Conservation (phyloP, 2,888 invertebrate genomes). For the Cheilosia impressa region DNA sequence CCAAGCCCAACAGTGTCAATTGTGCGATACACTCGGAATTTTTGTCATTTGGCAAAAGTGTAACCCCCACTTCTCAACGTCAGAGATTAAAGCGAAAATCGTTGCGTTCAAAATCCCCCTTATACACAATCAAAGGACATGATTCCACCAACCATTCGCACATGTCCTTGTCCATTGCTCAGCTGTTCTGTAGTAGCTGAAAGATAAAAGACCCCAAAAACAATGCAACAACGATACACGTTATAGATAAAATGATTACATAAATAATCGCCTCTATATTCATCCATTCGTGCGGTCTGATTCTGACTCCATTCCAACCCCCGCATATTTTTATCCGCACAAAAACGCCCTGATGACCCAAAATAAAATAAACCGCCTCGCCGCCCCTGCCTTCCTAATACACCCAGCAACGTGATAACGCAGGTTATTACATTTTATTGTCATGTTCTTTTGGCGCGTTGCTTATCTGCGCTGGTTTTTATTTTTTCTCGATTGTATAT, state of each 20-base stretch:
- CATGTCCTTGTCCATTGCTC: neutral
- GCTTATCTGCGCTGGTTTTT: slow-evolving; percentile 56
- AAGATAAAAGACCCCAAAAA: slow-evolving; percentile 23
- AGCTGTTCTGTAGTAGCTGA: neutral
- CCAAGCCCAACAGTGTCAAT: no score
- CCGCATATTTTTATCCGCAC: slow-evolving; percentile 48
- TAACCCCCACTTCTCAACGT: no score
- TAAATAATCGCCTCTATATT: slow-evolving; percentile 57
- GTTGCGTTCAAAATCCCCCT: neutral
- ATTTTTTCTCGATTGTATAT: slow-evolving; percentile 31
- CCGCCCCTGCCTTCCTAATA: slow-evolving; percentile 1
- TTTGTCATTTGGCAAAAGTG: no score
- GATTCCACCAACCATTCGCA: neutral
- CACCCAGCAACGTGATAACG: slow-evolving; percentile 61
- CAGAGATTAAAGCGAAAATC: neutral
- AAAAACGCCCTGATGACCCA: slow-evolving; percentile 50
- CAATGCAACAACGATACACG: slow-evolving; percentile 41
- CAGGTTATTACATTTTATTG: slow-evolving; percentile 75
- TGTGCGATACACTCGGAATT: no score
- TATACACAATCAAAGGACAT: neutral
- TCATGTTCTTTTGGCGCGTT: slow-evolving; percentile 66
- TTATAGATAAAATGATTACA: slow-evolving; percentile 63
- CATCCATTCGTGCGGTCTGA: slow-evolving; percentile 38
- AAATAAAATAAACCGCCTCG: slow-evolving; percentile 46
- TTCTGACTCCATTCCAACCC: neutral